phyloP scores from a whole-genome alignment of 2,797 vertebrate species.

The Crocodylus rhombifer region DNA sequence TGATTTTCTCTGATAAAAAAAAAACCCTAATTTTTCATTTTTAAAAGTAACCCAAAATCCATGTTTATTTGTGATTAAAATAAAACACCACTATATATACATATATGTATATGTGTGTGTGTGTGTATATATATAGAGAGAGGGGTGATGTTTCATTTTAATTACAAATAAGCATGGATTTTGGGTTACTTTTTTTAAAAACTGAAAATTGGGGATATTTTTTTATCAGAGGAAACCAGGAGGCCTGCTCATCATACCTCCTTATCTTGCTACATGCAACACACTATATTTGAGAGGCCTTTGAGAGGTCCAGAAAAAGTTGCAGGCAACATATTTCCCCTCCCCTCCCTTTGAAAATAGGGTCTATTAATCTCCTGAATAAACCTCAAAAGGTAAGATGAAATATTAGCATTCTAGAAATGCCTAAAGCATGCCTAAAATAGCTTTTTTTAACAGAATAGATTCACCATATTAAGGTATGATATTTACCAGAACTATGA shows the following conservation, averaged over 20 bases:
- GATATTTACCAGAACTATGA: background rate
- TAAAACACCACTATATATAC: no score
- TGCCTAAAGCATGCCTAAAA: background rate
- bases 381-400: background rate
- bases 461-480: background rate
- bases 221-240: no score
- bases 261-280: background rate
- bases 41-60: no score
- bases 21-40: no score
- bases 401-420: background rate
- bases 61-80: no score
- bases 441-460: background rate
- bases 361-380: background rate
- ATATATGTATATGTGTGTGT: no score
- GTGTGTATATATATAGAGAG: no score
- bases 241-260: background rate
- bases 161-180: no score
- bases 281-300: background rate
- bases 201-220: background rate
- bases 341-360: background rate
- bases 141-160: no score
- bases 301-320: background rate
- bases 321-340: background rate
- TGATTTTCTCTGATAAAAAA: no score
- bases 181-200: no score